A percentile compares a stretch with the other conserved stretches of the same genome.
These are phyloP conservation scores for Oeneis ivallda DNA, from an alignment of 2,888 invertebrate species.

Conservation along the genomic window DNA sequence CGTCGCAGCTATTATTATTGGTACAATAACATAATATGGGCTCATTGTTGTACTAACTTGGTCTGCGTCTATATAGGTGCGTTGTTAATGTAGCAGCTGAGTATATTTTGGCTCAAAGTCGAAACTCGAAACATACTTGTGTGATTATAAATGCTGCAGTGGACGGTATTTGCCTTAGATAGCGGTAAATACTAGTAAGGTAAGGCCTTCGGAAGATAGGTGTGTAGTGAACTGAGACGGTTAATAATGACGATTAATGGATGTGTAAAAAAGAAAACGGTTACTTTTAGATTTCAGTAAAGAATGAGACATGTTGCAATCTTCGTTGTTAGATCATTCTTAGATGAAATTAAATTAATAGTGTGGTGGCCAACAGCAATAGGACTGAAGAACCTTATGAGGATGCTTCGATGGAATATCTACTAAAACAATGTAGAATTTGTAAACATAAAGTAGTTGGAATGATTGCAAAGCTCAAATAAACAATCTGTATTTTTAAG, in stretches of 20 bases:
- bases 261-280: neutral
- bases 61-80: slow-evolving; percentile 12
- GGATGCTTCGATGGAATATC: too few relatives aligned
- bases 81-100: neutral
- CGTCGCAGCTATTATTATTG: slow-evolving; percentile 23
- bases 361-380: too few relatives aligned
- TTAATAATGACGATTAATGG: neutral
- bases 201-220: neutral
- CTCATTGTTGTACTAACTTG: slow-evolving; percentile 30
- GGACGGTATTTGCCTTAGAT: neutral
- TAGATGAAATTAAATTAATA: too few relatives aligned
- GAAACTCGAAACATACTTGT: neutral
- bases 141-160: neutral
- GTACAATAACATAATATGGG: slow-evolving; percentile 24
- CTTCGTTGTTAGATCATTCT: too few relatives aligned
- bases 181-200: neutral
- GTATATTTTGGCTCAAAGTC: slow-evolving; percentile 3
- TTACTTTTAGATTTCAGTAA: neutral
- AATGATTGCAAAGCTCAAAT: too few relatives aligned
- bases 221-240: neutral
- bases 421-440: too few relatives aligned
- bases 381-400: too few relatives aligned
- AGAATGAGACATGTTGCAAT: too few relatives aligned
- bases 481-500: too few relatives aligned
- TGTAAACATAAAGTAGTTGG: too few relatives aligned